phyloP scores from a whole-genome alignment of 2,888 invertebrate genomes.

The Callyntrura sp. region DNA sequence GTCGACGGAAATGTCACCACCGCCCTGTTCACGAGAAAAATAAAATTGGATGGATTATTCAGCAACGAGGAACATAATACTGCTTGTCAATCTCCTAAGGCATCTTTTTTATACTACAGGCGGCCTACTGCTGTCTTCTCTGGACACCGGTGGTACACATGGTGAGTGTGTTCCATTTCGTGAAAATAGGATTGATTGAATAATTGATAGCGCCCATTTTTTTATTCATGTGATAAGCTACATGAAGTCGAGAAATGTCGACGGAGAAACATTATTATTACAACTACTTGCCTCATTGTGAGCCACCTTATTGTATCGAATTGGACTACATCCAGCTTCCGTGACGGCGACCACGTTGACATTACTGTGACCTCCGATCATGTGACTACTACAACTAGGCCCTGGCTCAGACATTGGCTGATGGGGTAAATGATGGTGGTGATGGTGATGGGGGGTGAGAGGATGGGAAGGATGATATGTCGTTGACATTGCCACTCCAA shows the following conservation, averaged over 20 bases:
- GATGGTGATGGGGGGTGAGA: slow-evolving; percentile 74
- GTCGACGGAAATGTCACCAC: slow-evolving; percentile 74
- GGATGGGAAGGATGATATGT: slow-evolving; percentile 58
- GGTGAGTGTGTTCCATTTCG: background rate
- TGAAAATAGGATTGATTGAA: slow-evolving; percentile 28
- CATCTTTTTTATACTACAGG: background rate
- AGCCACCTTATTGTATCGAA: slow-evolving; percentile 81
- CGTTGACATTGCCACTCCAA: slow-evolving; percentile 41
- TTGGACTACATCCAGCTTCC: slow-evolving; percentile 82
- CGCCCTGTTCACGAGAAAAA: slow-evolving; percentile 61
- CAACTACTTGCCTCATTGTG: slow-evolving; percentile 76
- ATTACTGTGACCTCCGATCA: slow-evolving; percentile 58
- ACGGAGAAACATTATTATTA: background rate
- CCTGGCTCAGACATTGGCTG: slow-evolving; percentile 78
- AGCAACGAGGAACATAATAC: background rate
- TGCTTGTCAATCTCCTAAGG: background rate
- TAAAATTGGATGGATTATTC: slow-evolving; percentile 30
- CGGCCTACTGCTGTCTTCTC: too few relatives aligned
- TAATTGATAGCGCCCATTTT: slow-evolving; percentile 1
- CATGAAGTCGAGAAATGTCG: background rate
- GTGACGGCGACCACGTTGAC: slow-evolving; percentile 75
- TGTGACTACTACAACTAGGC: slow-evolving; percentile 61
- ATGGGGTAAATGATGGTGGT: slow-evolving; percentile 80
- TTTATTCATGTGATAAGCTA: background rate
- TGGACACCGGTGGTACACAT: background rate